These are phyloP conservation scores for Neomonachus schauinslandi DNA, from an alignment of 2,113 vertebrate species.

Conservation along the genomic window DNA sequence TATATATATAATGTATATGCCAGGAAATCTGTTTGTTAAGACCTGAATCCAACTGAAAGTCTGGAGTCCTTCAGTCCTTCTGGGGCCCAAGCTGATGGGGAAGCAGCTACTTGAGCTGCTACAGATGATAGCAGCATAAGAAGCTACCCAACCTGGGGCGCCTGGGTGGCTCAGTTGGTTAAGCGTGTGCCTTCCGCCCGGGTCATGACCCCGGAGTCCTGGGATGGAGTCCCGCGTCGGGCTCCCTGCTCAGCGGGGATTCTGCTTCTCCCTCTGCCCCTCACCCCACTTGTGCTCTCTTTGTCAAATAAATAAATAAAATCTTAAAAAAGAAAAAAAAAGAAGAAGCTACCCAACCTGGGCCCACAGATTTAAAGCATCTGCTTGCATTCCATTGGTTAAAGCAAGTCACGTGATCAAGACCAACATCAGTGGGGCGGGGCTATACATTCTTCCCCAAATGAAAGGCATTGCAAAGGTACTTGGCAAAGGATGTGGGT, in stretches of 20 bases:
- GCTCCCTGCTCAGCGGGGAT: no score
- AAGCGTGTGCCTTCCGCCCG: no score
- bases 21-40: neutral
- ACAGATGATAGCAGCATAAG: neutral
- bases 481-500: neutral
- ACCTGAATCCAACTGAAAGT: neutral
- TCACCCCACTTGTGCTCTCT: no score
- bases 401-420: neutral
- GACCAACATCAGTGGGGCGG: neutral
- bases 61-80: no score
- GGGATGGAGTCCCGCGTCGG: rapidly evolving
- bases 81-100: neutral
- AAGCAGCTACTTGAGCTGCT: neutral
- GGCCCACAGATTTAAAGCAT: neutral
- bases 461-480: neutral
- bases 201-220: no score
- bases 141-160: neutral
- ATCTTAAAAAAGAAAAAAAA: no score
- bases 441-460: neutral
- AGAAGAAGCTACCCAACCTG: neutral
- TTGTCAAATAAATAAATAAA: no score
- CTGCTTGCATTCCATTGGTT: neutral
- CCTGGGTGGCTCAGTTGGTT: no score
- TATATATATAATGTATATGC: neutral
- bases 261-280: no score